Conservation (phyloP, 2,888 invertebrate species). For the Chymomyza fuscimana region DNA sequence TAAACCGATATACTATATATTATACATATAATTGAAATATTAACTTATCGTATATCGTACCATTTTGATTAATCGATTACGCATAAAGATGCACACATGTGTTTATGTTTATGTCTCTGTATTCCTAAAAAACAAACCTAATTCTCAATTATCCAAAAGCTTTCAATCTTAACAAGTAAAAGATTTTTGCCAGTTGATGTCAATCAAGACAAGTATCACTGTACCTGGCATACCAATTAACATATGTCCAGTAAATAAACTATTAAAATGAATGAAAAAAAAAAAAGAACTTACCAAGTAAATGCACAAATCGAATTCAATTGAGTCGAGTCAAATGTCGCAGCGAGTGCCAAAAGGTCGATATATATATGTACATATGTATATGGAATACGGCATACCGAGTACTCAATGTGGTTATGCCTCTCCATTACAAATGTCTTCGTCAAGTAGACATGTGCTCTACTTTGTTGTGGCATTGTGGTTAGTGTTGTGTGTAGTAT, state of each 20-base stretch:
- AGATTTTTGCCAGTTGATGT: neutral
- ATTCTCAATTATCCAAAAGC: neutral
- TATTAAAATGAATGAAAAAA: constrained; percentile 29
- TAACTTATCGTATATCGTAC: too few relatives aligned
- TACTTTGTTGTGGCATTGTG: constrained; percentile 24
- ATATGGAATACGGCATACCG: neutral
- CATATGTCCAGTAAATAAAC: neutral
- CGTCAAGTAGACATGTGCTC: constrained; percentile 43
- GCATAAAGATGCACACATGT: too few relatives aligned
- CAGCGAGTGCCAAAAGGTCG: constrained; percentile 46
- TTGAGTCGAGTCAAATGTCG: constrained; percentile 68
- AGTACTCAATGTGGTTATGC: neutral
- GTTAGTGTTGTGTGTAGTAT: too few relatives aligned
- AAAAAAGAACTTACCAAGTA: constrained; percentile 52
- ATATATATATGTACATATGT: neutral
- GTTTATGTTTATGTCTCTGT: neutral
- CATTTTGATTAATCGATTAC: too few relatives aligned
- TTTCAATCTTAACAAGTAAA: neutral
- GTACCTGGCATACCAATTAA: neutral
- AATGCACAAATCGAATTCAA: constrained; percentile 66
- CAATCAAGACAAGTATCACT: neutral
- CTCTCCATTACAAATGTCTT: constrained; percentile 22
- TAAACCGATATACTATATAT: too few relatives aligned
- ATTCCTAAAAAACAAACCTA: neutral
- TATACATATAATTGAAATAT: too few relatives aligned